Evolutionary conservation across 2,888 invertebrate species (phyloP), one percentile per base, ranked within the genome.

Genomic region (Aquatica leii): DNA sequence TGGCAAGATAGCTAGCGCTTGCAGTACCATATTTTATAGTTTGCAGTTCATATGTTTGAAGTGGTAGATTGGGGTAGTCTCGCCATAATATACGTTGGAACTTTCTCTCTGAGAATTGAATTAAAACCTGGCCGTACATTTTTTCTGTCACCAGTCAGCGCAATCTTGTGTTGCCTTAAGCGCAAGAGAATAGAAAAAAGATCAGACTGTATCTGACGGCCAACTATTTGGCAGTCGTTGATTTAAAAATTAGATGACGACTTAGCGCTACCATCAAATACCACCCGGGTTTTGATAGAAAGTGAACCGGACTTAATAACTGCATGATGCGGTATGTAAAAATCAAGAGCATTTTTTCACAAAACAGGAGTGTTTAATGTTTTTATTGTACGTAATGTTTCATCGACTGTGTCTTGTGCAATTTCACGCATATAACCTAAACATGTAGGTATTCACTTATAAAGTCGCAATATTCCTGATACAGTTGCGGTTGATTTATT

Each of bases 321-420:
- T n/a, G n/a, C n/a, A n/a, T n/a, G n/a, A 58, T 56, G 56, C 3
- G 57, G 50, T 11, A 57, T 15, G 35, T 46, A 49, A 9, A 15
- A 14, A 12, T 17, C 6, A 31, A 8, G 31, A n/a, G n/a, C n/a
- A 8, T 31, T 24, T 4, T 15, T 12, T 31, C 6, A n/a, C n/a
- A n/a, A n/a, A n/a, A n/a, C n/a, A n/a, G n/a, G n/a, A n/a, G n/a
- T n/a, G n/a, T n/a, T n/a, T n/a, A n/a, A n/a, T n/a, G n/a, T n/a
- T n/a, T n/a, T n/a, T n/a, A n/a, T n/a, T n/a, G n/a, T n/a, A n/a
- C n/a, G n/a, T n/a, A n/a, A n/a, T n/a, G n/a, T n/a, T n/a, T n/a
- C n/a, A n/a, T n/a, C n/a, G n/a, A n/a, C n/a, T n/a, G n/a, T n/a
- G n/a, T n/a, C n/a, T n/a, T n/a, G n/a, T n/a, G n/a, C n/a, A n/a